Conservation (phyloP, 1,140 invertebrate genomes). For the Drosophila orena region DNA sequence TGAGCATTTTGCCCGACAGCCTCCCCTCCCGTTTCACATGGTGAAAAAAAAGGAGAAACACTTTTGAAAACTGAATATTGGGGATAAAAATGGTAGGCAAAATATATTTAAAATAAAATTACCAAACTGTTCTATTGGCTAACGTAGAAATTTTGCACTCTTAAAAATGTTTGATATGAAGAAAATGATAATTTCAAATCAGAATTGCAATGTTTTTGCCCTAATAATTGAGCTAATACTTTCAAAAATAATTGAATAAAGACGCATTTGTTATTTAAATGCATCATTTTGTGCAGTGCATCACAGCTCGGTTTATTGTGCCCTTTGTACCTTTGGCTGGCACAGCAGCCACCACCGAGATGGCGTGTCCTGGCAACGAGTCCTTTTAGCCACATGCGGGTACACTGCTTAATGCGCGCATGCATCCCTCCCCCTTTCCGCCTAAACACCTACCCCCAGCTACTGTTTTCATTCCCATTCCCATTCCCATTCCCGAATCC, state of each 20-base stretch:
- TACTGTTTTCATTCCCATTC: slow-evolving; percentile 22
- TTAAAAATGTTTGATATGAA: too few species aligned
- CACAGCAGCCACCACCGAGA: slow-evolving; percentile 64
- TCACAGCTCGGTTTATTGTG: slow-evolving; percentile 16
- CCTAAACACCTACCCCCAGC: slow-evolving; percentile 28
- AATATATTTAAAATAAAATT: too few species aligned
- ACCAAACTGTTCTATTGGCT: neutral
- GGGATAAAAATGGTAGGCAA: too few species aligned
- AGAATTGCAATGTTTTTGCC: too few species aligned
- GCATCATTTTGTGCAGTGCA: slow-evolving; percentile 6
- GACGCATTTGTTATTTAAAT: neutral
- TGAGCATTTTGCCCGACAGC: slow-evolving; percentile 56
- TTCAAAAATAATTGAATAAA: neutral
- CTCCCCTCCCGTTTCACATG: slow-evolving; percentile 5
- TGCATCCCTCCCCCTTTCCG: slow-evolving; percentile 22
- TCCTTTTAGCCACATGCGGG: slow-evolving; percentile 66
- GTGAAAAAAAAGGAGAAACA: neutral
- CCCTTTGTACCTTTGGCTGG: slow-evolving; percentile 63
- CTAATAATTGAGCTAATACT: too few species aligned
- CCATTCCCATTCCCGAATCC: neutral
- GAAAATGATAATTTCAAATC: neutral
- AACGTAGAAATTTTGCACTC: too few species aligned
- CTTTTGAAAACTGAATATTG: neutral
- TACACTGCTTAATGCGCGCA: slow-evolving; percentile 37
- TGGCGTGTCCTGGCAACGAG: slow-evolving; percentile 51